Evolutionary conservation across 2,888 invertebrate species (phyloP), one percentile per base, ranked within the genome.

Genomic region (Dolichomitus sp.): DNA sequence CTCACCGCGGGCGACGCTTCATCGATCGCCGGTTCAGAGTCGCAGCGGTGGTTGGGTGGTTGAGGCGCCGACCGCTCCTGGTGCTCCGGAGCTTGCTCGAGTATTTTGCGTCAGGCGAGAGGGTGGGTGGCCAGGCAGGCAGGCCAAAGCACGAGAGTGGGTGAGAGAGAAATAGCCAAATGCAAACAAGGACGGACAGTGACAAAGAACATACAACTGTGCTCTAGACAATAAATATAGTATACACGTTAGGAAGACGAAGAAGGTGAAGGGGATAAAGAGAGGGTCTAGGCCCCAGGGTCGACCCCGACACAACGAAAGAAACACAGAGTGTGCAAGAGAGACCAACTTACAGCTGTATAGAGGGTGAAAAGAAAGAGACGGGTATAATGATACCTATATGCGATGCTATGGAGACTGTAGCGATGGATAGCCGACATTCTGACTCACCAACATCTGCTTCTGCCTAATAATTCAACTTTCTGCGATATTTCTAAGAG

Each of bases 1-100:
- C 90, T 92, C 92, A 92, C 92, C 92, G 91, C 88, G 90, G 90
- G 89, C 91, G 92, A 91, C 91, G 92, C 92, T 92, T 91, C 90
- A 92, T 92, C 92, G 92, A 92, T 92, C 92, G 88, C 85, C 85
- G 86, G 57, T 57, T 30, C 59, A 33, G 86, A 85, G 87, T 87
- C 86, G 87, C 84, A 33, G 37, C n/a, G n/a, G n/a, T 40, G 37
- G 85, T 82, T 78, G 85, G 79, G 86, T n/a, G 33, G 33, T 17
- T 87, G 88, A 87, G 86, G 86, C 81, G 84, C 85, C 88, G 85
- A 86, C 86, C 86, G 85, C 85, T 84, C 87, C 83, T 81, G 85
- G 85, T 85, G 88, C 82, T 80, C 81, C 80, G 84, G 79, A 82
- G 83, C 78, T 86, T 80, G 79, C 80, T 59, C 84, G 88, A 84